Conservation (phyloP, 2,797 vertebrate genomes). For the Thaleichthys pacificus region DNA sequence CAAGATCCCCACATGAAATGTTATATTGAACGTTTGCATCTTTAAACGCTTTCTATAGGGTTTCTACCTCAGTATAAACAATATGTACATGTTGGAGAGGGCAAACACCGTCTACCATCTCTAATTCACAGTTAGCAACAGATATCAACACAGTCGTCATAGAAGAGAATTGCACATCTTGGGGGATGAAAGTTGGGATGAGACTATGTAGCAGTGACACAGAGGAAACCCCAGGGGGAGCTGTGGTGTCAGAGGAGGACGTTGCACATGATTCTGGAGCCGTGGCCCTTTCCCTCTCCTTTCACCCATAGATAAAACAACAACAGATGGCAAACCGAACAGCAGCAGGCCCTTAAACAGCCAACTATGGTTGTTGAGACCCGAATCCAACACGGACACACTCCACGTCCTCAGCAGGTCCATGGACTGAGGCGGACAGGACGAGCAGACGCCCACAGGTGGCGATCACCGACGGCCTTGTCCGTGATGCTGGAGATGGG, state of each 20-base stretch:
- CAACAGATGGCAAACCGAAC: slow-evolving; percentile 42
- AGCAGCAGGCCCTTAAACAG: slow-evolving; percentile 38
- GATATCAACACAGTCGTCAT: slow-evolving; percentile 67
- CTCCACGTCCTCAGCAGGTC: slow-evolving; percentile 7
- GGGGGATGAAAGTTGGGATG: slow-evolving; percentile 23
- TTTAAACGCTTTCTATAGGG: slow-evolving; percentile 44
- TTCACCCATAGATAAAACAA: slow-evolving; percentile 32
- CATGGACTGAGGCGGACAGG: slow-evolving; percentile 26
- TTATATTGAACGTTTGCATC: slow-evolving; percentile 46
- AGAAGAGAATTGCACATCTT: slow-evolving; percentile 53
- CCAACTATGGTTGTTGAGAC: slow-evolving; percentile 8
- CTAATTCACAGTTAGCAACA: slow-evolving; percentile 77
- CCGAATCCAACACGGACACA: slow-evolving; percentile 21
- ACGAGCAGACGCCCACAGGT: too few species aligned
- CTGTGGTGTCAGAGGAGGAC: slow-evolving; percentile 45
- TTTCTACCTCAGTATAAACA: slow-evolving; percentile 68
- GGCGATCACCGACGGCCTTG: too few species aligned
- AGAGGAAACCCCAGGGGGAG: slow-evolving; percentile 57
- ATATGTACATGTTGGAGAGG: slow-evolving; percentile 69
- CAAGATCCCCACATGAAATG: slow-evolving; percentile 48
- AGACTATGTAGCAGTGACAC: slow-evolving; percentile 50
- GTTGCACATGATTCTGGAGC: slow-evolving; percentile 66
- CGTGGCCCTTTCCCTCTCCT: slow-evolving; percentile 31
- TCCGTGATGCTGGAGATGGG: neutral
- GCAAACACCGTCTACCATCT: slow-evolving; percentile 46